These are phyloP conservation scores for Acanthurus tractus DNA, from an alignment of 2,797 vertebrate genomes.

Conservation along the genomic window DNA sequence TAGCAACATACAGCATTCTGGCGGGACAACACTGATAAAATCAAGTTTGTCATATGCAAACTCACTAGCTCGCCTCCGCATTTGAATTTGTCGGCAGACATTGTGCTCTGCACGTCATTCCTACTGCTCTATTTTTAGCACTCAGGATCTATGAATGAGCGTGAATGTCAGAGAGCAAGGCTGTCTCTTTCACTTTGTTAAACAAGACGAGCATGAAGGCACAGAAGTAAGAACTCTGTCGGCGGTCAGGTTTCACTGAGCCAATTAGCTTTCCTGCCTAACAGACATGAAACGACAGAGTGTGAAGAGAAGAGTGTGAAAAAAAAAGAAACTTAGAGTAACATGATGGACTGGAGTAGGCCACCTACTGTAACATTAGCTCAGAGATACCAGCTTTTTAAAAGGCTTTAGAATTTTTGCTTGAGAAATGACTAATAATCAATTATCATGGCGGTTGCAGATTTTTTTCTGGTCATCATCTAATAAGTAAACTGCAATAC, in stretches of 20 bases:
- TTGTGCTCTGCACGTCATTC: background rate
- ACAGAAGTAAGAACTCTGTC: conserved; percentile 7
- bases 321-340: background rate
- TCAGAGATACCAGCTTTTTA: background rate
- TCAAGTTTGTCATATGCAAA: background rate
- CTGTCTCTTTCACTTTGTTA: conserved; percentile 18
- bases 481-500: no score
- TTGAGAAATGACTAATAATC: no score
- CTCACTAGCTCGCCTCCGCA: background rate
- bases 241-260: conserved; percentile 10
- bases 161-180: background rate
- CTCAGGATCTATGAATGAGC: conserved; percentile 22
- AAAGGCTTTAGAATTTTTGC: no score
- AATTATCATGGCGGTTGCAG: no score
- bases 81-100: background rate
- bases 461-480: no score
- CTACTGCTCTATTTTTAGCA: conserved; percentile 26
- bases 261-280: conserved; percentile 34
- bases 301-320: conserved; percentile 22
- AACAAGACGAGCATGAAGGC: background rate
- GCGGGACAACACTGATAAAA: background rate
- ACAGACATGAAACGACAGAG: conserved; percentile 18
- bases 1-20: background rate
- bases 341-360: background rate
- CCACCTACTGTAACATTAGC: background rate